phyloP scores from a whole-genome alignment of 2,888 invertebrate species.

The Leptopilina syphax region DNA sequence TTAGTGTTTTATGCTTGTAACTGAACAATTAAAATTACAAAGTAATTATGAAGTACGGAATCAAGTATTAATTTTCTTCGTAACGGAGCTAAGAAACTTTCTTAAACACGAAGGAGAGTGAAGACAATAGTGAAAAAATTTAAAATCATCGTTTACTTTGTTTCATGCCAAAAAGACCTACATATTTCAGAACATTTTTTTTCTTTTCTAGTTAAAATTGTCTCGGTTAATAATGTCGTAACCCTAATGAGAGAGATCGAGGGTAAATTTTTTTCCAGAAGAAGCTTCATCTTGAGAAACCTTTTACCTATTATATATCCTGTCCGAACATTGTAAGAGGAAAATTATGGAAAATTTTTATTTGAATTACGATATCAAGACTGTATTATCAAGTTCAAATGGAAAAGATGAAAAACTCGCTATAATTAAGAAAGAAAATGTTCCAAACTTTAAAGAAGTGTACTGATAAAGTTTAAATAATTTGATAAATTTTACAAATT shows the following conservation, averaged over 20 bases:
- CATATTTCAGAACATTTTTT: not conserved
- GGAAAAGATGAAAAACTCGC: not conserved
- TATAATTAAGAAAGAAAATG: not conserved
- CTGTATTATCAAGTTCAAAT: not conserved
- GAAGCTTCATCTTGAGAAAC: slow-evolving; percentile 47
- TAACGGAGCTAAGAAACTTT: not conserved
- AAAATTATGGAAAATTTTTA: slow-evolving; percentile 54
- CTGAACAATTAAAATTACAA: not conserved
- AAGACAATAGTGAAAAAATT: not conserved
- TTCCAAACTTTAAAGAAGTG: not conserved
- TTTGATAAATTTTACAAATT: no score
- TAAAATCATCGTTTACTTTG: not conserved
- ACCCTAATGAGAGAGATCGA: slow-evolving; percentile 32
- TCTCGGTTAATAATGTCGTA: slow-evolving; percentile 41
- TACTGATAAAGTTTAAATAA: no score
- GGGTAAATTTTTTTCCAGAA: slow-evolving; percentile 30
- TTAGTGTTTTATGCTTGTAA: not conserved
- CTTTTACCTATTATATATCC: slow-evolving; percentile 27
- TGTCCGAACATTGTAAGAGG: slow-evolving; percentile 42
- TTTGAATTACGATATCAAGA: slow-evolving; percentile 47
- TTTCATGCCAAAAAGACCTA: slow-evolving; percentile 1
- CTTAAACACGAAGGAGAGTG: not conserved
- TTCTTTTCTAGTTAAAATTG: slow-evolving; percentile 15
- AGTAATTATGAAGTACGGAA: not conserved
- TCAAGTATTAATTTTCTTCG: not conserved